Percentiles rank a stretch among this genome's conserved stretches.
These are phyloP conservation scores for Coreius guichenoti DNA, from an alignment of 2,797 vertebrate species.

Conservation along the genomic window DNA sequence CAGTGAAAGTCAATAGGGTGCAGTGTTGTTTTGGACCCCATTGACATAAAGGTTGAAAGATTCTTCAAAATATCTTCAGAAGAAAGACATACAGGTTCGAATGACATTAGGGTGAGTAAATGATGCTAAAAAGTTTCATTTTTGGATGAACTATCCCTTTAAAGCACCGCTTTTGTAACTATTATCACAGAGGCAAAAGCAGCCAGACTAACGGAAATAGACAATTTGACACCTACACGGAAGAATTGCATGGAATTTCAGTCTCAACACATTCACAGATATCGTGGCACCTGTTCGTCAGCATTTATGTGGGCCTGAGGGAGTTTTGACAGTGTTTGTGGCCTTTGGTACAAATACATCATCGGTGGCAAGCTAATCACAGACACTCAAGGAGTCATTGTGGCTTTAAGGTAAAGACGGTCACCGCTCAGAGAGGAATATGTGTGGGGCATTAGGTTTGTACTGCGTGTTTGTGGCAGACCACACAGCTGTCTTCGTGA, in stretches of 20 bases:
- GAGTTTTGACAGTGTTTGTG: background rate
- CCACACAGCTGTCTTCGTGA: conserved; percentile 11
- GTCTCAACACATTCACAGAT: conserved; percentile 9
- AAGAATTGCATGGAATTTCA: background rate
- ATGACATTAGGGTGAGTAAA: background rate
- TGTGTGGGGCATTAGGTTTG: background rate
- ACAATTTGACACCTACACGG: background rate
- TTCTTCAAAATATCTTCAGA: no score
- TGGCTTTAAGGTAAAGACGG: background rate
- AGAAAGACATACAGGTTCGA: background rate
- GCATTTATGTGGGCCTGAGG: background rate
- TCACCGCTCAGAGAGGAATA: background rate
- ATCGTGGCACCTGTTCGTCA: conserved; percentile 1
- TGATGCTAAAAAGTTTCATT: background rate
- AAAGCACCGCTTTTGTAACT: background rate
- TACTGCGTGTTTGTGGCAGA: conserved; percentile 14
- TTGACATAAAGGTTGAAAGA: background rate
- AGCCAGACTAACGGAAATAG: background rate
- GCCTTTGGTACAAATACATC: conserved; percentile 6
- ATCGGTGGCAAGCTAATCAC: background rate
- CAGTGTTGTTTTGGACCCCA: background rate
- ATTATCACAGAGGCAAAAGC: background rate
- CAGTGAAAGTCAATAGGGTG: background rate
- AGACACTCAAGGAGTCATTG: background rate
- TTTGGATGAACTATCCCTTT: background rate